Conservation (phyloP, 2,113 vertebrate species). For the Corydoras maculifer region DNA sequence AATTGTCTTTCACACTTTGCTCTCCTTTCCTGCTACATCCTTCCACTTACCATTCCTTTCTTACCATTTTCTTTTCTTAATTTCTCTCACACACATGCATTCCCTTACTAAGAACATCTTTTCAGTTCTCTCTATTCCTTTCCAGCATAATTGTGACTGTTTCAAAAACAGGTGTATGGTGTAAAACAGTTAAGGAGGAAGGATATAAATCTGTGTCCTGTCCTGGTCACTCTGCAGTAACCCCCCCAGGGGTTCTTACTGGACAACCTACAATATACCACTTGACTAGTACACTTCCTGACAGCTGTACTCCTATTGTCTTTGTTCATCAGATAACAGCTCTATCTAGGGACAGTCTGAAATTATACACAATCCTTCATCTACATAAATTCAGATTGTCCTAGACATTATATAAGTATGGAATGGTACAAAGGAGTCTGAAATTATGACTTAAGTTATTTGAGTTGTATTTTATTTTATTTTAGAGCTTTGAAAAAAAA, state of each 20-base stretch:
- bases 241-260: constrained; percentile 13
- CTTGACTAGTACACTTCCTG: constrained; percentile 33
- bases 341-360: constrained; percentile 28
- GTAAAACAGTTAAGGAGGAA: constrained; percentile 16
- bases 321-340: constrained; percentile 29
- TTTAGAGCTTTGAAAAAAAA: too few relatives aligned
- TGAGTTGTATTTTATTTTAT: too few relatives aligned
- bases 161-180: constrained; percentile 23
- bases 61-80: constrained; percentile 1
- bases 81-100: not conserved
- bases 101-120: not conserved
- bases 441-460: too few relatives aligned
- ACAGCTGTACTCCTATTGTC: constrained; percentile 42
- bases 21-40: constrained; percentile 28
- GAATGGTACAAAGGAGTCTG: not conserved
- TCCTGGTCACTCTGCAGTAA: constrained; percentile 19
- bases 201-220: constrained; percentile 30
- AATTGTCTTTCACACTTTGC: constrained; percentile 33
- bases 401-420: constrained; percentile 32
- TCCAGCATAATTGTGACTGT: not conserved
- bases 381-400: constrained; percentile 29
- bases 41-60: constrained; percentile 18
- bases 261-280: constrained; percentile 10
- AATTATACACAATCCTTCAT: constrained; percentile 30
- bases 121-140: constrained; percentile 1